Evolutionary conservation across 37 sponge, comb jelly and placozoan genomes (phyloP), one percentile per base, ranked within the genome.

Genomic region (Chondrilla cf. caribensis): DNA sequence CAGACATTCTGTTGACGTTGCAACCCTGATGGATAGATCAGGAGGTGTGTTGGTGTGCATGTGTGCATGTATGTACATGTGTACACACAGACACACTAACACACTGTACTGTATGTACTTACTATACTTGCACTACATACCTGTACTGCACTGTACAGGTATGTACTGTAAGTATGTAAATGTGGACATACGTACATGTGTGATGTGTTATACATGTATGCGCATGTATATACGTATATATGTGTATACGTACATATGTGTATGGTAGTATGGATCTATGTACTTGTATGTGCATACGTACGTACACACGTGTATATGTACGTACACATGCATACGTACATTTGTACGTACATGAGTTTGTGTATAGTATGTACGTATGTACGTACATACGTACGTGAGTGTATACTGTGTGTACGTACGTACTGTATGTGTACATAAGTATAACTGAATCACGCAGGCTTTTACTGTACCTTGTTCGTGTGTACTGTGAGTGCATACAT

Each of bases 51-150:
- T 9, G 35, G 40, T 37, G 24, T 18, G 33, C 26, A 55, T 78
- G 58, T 78, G 55, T 78, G 79, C 15, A 29, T 78, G 79, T 78
- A 55, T 78, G 79, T 54, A 55, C 54, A 31, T 78, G 58, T 78
- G 43, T 43, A 66, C 68, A 66, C 68, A 66, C 18, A 14, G 26
- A 66, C 68, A 66, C 26, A 66, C 26, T 11, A 21, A 66, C 68
- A 66, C 68, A 66, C 68, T 25, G 9, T 11, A 21, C 15, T 26
- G n/a, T 26, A 66, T 22, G 22, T 42, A 73, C 76, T 38, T 22
- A 73, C 40, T n/a, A n/a, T n/a, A n/a, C n/a, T n/a, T n/a, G 21
- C n/a, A n/a, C n/a, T n/a, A n/a, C n/a, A n/a, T n/a, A n/a, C n/a
- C n/a, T n/a, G n/a, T n/a, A n/a, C n/a, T n/a, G n/a, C n/a, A n/a